Evolutionary conservation across 2,888 invertebrate species (phyloP), one percentile per base, ranked within the genome.

Genomic region (Platynereis dumerilii): DNA sequence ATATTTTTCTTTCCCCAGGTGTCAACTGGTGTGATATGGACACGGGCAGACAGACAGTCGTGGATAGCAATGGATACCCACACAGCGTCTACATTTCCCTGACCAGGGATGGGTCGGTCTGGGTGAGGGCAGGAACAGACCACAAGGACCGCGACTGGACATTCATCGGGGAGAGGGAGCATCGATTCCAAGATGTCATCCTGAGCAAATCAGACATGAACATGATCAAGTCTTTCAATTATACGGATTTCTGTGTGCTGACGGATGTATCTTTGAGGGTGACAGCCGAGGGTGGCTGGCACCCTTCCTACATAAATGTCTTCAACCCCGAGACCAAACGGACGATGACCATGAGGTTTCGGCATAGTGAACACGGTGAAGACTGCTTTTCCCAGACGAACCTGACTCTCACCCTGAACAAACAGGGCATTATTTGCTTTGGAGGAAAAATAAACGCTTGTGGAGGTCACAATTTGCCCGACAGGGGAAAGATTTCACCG

Each of bases 31-130:
- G 72, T 52, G 65, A 68, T 54, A 56, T 67, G 27, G 72, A 72
- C 63, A 72, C 67, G 2, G 71, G 72, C 12, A 64, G 67, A 58
- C 68, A 69, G 26, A 67, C 70, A n/a, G 67, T 72, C 57, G 58
- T 56, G 12, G 71, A 72, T 66, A 58, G 65, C 3, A 58, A 64
- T 44, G 67, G 67, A 15, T 39, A 45, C 22, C 66, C 69, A 2
- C 72, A 69, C 66, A 52, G 62, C 42, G 68, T 72, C 64, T 73
- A 68, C 69, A 66, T 72, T 62, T 68, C 68, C 58, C 60, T 64
- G 26, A 70, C 63, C 27, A 60, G 72, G 28, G 72, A 71, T 58
- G 72, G 72, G 17, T 61, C 68, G 24, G 67, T 72, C 26, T 72
- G 72, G 72, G 60, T 72, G 53, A 61, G 72, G 27, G 63, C 60